phyloP scores from a whole-genome alignment of 2,888 invertebrate species.

The Exocentrus adspersus region DNA sequence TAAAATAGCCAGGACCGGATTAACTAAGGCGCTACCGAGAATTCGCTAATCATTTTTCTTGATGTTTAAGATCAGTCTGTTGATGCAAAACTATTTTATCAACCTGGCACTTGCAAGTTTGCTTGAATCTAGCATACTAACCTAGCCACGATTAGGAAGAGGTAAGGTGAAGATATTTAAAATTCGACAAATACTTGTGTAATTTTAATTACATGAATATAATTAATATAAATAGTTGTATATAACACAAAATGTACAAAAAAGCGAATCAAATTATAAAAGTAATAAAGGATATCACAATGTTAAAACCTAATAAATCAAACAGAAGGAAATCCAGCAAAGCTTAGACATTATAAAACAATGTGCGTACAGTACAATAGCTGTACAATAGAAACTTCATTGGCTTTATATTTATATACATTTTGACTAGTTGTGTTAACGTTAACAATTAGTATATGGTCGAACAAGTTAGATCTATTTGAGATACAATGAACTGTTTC shows the following conservation, averaged over 20 bases:
- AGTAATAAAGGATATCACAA: slow-evolving; percentile 43
- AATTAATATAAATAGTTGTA: slow-evolving; percentile 39
- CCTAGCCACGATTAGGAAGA: neutral
- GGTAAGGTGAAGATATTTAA: no score
- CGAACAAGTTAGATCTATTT: slow-evolving; percentile 43
- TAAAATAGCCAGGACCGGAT: no score
- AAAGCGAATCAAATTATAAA: slow-evolving; percentile 30
- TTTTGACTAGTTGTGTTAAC: slow-evolving; percentile 52
- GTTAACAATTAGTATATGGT: slow-evolving; percentile 50
- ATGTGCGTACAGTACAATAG: slow-evolving; percentile 50
- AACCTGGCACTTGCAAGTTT: no score
- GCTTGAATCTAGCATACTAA: no score
- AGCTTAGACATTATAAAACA: slow-evolving; percentile 44
- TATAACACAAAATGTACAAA: slow-evolving; percentile 36
- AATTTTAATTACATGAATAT: slow-evolving; percentile 36
- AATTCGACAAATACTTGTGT: slow-evolving; percentile 17
- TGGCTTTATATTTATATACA: slow-evolving; percentile 49
- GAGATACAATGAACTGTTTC: slow-evolving; percentile 28
- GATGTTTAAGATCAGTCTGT: no score
- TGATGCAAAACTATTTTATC: no score
- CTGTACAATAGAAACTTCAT: slow-evolving; percentile 51
- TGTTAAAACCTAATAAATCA: slow-evolving; percentile 37
- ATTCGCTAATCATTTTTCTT: no score
- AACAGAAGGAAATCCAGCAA: slow-evolving; percentile 28
- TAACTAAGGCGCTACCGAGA: no score